A percentile compares a stretch with the other conserved stretches of the same genome.
These are phyloP conservation scores for Channa maculata DNA, from an alignment of 2,113 vertebrate species.

Conservation along the genomic window DNA sequence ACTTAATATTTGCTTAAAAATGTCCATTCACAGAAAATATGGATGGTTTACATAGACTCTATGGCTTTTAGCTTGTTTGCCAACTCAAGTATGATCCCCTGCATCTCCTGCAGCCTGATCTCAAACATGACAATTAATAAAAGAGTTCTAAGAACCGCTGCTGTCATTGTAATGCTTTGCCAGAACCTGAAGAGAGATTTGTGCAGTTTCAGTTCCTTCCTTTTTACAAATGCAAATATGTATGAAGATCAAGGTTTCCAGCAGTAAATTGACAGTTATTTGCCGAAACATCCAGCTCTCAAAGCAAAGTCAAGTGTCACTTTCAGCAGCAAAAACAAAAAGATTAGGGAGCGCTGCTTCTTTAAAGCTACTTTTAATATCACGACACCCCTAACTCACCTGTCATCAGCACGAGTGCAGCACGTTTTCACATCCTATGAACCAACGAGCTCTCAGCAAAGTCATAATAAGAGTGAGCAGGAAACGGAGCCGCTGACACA, in stretches of 20 bases:
- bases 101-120: not conserved
- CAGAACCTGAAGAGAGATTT: not conserved
- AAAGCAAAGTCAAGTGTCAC: slow-evolving; percentile 20
- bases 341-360: slow-evolving; percentile 2
- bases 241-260: not conserved
- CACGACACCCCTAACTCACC: slow-evolving; percentile 13
- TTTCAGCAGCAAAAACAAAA: slow-evolving; percentile 28
- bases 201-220: not conserved
- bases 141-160: not conserved
- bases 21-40: not conserved
- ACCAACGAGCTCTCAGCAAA: slow-evolving; percentile 52
- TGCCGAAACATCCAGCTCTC: not conserved
- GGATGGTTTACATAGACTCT: not conserved
- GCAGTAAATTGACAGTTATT: not conserved
- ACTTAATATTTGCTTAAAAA: slow-evolving; percentile 16
- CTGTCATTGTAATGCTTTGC: not conserved
- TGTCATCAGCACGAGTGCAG: slow-evolving; percentile 17
- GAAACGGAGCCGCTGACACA: slow-evolving; percentile 61
- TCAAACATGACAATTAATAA: slow-evolving; percentile 38
- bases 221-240: not conserved
- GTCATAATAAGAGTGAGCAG: slow-evolving; percentile 20
- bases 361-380: slow-evolving; percentile 17
- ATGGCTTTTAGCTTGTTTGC: no score
- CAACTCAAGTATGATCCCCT: not conserved
- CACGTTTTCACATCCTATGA: slow-evolving; percentile 45